Base-by-base conservation (phyloP, 2,113 vertebrate genomes). In the Coracopsis vasa region DNA sequence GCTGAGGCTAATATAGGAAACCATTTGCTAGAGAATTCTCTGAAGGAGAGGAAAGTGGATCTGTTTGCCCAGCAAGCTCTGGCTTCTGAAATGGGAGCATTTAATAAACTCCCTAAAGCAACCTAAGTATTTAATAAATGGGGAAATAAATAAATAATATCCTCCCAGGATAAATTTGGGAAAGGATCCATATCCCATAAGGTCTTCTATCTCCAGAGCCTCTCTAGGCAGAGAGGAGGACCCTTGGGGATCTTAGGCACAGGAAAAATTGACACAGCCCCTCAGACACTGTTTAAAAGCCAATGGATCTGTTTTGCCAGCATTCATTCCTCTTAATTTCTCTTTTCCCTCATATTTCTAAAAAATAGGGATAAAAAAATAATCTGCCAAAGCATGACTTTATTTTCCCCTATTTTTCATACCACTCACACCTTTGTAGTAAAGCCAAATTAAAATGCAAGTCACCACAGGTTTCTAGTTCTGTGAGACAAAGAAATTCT, bases 1-100 rank as follows among this genome's bases (percentile, higher is more conserved):
- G 53, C 93, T 92, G 80, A 75, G 89, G 90, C 88, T 95, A 93
- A 94, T 94, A 95, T 89, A 6, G 16, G 84, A 93, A 96, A 96
- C 69, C 44, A 86, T 95, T 97, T 95, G 81, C 86, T 86, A 50
- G 67, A 94, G 75, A 95, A 88, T 90, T 95, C 82, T 96, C 60
- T 90, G 79, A 97, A 92, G 71, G 61, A 75, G 54, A 74, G 24
- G 18, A 66, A 67, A 92, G 86, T 42, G 33, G 31, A 91, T 58
- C 33, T 92, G 50, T 85, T 88, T 87, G 88, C 65, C 82, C 86
- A 90, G 72, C 42, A 94, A 90, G 69, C 80, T 94, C 86, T 88
- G 79, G 67, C 82, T 91, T 91, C 47, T 81, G 84, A 96, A 95
- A 79, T 60, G 37, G 69, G 58, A 93, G 37, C 73, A 29, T 86